phyloP scores from a whole-genome alignment of 2,888 invertebrate genomes.

The Adela reaumurella region DNA sequence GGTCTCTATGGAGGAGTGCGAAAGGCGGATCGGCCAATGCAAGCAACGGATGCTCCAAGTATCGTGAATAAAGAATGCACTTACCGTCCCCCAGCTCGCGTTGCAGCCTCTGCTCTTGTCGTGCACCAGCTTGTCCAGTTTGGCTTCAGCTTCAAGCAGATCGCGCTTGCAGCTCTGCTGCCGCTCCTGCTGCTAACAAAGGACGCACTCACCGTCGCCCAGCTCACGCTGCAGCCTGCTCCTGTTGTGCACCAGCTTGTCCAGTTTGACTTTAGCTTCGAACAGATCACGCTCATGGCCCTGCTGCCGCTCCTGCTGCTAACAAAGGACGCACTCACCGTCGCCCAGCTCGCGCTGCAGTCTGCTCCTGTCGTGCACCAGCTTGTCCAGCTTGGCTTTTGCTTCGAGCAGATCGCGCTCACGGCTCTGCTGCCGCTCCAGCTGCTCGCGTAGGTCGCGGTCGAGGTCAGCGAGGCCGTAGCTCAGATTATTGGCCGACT shows the following conservation, averaged over 20 bases:
- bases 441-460: constrained; percentile 32
- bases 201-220: constrained; percentile 40
- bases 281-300: constrained; percentile 48
- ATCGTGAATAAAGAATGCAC: too few relatives aligned
- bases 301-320: constrained; percentile 43
- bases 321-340: constrained; percentile 25
- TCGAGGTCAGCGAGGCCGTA: constrained; percentile 32
- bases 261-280: constrained; percentile 39
- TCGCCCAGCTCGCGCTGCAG: constrained; percentile 44
- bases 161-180: constrained; percentile 48
- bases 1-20: too few relatives aligned
- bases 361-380: constrained; percentile 40
- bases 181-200: constrained; percentile 32
- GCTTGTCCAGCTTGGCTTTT: constrained; percentile 45
- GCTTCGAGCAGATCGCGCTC: constrained; percentile 46
- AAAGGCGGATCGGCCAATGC: too few relatives aligned
- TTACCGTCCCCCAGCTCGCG: constrained; percentile 50
- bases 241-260: constrained; percentile 49
- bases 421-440: constrained; percentile 44
- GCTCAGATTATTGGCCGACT: constrained; percentile 28
- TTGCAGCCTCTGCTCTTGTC: constrained; percentile 37
- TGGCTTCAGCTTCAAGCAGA: constrained; percentile 37
- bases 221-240: constrained; percentile 33
- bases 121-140: constrained; percentile 48
- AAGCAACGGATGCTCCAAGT: not conserved